Evolutionary conservation across 2,797 vertebrate species (phyloP).

Genomic region (Crax fasciolata): DNA sequence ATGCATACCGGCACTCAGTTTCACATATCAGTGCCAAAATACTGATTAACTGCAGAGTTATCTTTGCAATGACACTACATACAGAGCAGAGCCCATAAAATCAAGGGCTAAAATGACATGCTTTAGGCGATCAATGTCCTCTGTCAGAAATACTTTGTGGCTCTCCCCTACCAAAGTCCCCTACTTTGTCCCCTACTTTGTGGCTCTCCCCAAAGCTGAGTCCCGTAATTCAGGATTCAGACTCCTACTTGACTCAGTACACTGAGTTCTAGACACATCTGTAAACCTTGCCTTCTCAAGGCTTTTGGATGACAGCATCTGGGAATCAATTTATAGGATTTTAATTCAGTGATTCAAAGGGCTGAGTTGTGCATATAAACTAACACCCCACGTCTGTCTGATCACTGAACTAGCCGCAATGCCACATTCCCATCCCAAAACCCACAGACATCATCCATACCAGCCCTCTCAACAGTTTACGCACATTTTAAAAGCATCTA

Average conservation of each 20-base stretch:
- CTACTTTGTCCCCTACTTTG: too few species aligned
- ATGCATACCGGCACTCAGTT: background rate
- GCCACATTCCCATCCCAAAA: background rate
- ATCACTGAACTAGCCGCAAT: background rate
- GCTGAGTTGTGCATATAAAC: background rate
- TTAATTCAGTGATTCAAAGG: conserved; percentile 1
- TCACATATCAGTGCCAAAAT: conserved; percentile 49
- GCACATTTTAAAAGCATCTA: conserved; percentile 24
- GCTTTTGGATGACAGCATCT: background rate
- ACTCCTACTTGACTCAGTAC: background rate
- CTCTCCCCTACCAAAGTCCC: background rate
- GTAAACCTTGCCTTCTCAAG: background rate
- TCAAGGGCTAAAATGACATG: background rate
- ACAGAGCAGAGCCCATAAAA: conserved; percentile 14
- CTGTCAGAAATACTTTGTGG: background rate
- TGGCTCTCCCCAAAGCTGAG: background rate
- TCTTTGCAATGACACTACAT: background rate
- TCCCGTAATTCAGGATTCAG: background rate
- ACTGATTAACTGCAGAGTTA: background rate
- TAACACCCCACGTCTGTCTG: background rate
- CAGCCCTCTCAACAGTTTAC: background rate
- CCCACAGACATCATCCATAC: background rate
- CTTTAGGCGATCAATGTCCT: background rate
- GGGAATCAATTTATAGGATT: background rate
- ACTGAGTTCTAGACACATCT: background rate